Conservation (phyloP, 2,888 invertebrate genomes). For the Phanerotoma sp. region DNA sequence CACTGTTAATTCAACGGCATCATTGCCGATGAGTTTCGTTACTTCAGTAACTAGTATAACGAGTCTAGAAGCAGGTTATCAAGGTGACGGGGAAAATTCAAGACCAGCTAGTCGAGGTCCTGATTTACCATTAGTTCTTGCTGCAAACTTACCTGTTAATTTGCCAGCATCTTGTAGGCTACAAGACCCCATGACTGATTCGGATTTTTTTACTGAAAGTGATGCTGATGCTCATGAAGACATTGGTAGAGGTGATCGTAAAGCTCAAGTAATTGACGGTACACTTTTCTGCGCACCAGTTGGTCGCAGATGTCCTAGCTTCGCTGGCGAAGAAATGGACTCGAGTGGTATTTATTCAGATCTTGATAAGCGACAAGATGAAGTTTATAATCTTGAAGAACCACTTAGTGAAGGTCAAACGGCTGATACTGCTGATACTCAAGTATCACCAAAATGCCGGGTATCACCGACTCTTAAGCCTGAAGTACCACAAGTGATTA, state of each 20-base stretch:
- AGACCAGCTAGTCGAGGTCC: slow-evolving; percentile 81
- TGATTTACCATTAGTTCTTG: slow-evolving; percentile 68
- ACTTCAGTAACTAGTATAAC: slow-evolving; percentile 89
- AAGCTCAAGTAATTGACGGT: slow-evolving; percentile 84
- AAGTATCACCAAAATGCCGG: slow-evolving; percentile 62
- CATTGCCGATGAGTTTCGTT: slow-evolving; percentile 65
- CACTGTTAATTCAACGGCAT: slow-evolving; percentile 20
- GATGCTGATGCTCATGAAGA: slow-evolving; percentile 85
- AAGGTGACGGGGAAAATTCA: slow-evolving; percentile 89
- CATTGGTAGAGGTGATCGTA: slow-evolving; percentile 68
- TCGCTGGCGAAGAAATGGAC: slow-evolving; percentile 78
- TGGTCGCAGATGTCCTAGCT: slow-evolving; percentile 52
- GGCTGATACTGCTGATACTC: slow-evolving; percentile 66
- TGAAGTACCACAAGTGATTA: slow-evolving; percentile 51
- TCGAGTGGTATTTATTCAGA: slow-evolving; percentile 89
- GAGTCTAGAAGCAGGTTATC: slow-evolving; percentile 91
- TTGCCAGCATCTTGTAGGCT: slow-evolving; percentile 62
- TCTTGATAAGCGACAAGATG: slow-evolving; percentile 74
- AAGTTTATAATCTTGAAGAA: slow-evolving; percentile 51
- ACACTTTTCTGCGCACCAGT: slow-evolving; percentile 72
- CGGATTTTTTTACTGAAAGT: slow-evolving; percentile 88
- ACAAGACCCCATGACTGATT: slow-evolving; percentile 87
- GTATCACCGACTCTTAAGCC: slow-evolving; percentile 42
- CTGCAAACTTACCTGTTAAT: slow-evolving; percentile 40
- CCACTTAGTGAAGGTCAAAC: slow-evolving; percentile 61